Conservation (phyloP, 2,113 vertebrate genomes). For the Sarotherodon lohbergeri region DNA sequence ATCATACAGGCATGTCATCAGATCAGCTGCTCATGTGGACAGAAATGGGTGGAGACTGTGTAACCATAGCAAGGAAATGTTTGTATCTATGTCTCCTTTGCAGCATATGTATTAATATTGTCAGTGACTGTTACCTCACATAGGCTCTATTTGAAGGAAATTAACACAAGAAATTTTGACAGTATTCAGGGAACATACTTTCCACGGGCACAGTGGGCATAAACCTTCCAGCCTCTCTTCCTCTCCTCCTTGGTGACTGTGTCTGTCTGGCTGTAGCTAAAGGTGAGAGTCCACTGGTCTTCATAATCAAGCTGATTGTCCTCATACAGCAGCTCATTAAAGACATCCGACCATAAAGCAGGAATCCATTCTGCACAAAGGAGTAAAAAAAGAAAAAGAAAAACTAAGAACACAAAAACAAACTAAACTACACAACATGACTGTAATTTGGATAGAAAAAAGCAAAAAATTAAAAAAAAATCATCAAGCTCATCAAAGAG, state of each 20-base stretch:
- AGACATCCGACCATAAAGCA: constrained; percentile 32
- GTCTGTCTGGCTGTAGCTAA: constrained; percentile 41
- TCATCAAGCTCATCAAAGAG: neutral
- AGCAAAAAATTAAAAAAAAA: neutral
- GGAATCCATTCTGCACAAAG: constrained; percentile 45
- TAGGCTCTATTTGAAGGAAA: neutral
- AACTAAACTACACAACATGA: neutral
- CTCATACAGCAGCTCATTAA: constrained; percentile 20
- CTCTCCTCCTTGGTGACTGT: constrained; percentile 2
- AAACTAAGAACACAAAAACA: neutral
- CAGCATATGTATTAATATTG: neutral
- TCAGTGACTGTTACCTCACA: neutral
- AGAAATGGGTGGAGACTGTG: neutral
- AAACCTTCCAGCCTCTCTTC: constrained; percentile 51
- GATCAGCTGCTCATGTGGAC: neutral
- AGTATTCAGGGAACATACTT: constrained; percentile 7
- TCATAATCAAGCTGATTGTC: constrained; percentile 48
- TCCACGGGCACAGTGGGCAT: constrained; percentile 1
- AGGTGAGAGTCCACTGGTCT: constrained; percentile 54
- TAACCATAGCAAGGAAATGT: neutral
- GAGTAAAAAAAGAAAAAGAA: neutral
- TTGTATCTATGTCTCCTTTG: neutral
- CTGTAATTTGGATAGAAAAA: neutral
- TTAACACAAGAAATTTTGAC: neutral
- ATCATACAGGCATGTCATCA: neutral